These are phyloP conservation scores for Oreochromis mossambicus DNA, from an alignment of 2,797 vertebrate genomes.

Conservation along the genomic window DNA sequence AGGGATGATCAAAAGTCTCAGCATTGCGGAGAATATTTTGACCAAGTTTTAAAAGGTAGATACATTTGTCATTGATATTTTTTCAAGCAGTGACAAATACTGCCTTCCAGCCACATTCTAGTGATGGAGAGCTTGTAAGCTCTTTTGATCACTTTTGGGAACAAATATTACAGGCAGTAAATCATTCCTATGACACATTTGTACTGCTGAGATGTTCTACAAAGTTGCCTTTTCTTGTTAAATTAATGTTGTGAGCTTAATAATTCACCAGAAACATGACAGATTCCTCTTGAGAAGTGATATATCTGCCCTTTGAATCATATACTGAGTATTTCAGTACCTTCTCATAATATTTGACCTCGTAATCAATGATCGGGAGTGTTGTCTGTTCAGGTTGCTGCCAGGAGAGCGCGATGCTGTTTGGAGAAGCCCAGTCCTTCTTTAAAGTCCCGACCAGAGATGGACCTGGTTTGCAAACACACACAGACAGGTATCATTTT, in stretches of 20 bases:
- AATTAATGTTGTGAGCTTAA: not conserved
- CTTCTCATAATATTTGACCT: conserved; percentile 98
- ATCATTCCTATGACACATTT: not conserved
- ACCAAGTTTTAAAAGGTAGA: not conserved
- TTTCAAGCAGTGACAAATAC: not conserved
- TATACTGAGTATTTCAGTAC: conserved; percentile 61
- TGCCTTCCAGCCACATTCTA: not conserved
- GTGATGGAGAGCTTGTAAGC: not conserved
- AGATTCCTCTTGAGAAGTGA: not conserved
- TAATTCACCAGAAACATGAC: not conserved
- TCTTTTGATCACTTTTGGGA: not conserved
- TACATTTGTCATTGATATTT: not conserved
- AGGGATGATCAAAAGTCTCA: not conserved
- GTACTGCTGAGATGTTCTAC: conserved; percentile 1
- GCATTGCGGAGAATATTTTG: not conserved
- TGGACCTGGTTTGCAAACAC: conserved; percentile 80
- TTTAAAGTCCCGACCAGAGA: conserved; percentile 88
- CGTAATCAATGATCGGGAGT: conserved; percentile 88
- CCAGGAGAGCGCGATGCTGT: conserved; percentile 96
- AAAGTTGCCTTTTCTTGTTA: not conserved
- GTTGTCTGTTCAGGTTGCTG: conserved; percentile 86
- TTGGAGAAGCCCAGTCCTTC: conserved; percentile 96
- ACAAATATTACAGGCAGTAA: not conserved
- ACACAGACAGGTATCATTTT: not conserved
- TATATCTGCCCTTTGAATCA: not conserved